These are phyloP conservation scores for Conomelus anceps DNA, from an alignment of 2,888 invertebrate species.

Conservation along the genomic window DNA sequence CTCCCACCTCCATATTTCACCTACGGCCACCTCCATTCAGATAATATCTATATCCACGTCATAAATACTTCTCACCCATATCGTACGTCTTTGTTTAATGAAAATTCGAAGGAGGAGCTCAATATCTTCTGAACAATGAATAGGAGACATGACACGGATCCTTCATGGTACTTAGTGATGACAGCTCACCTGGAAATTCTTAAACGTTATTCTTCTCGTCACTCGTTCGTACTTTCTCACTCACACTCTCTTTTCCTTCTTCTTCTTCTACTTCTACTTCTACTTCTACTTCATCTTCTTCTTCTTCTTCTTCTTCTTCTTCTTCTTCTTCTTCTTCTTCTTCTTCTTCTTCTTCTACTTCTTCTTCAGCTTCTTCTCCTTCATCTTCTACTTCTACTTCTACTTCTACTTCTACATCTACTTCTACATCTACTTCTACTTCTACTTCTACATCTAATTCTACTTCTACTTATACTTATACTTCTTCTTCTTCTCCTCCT, in stretches of 20 bases:
- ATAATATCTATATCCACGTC: neutral
- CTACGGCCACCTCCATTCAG: neutral
- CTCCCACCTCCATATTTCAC: neutral
- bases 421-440: too few species aligned
- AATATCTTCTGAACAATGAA: neutral
- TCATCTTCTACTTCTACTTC: too few species aligned
- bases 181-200: neutral
- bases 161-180: neutral
- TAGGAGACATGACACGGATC: neutral
- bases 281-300: neutral
- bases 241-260: neutral
- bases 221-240: neutral
- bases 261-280: neutral
- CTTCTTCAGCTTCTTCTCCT: too few species aligned
- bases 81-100: neutral
- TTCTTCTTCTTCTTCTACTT: too few species aligned
- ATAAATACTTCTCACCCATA: neutral
- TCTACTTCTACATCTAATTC: neutral
- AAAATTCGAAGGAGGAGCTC: neutral
- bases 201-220: neutral
- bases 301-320: neutral
- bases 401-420: too few species aligned
- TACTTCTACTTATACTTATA: neutral
- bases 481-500: neutral
- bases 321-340: too few species aligned